A percentile compares a stretch with the other conserved stretches of the same genome.
These are phyloP conservation scores for Aviceda subcristata DNA, from an alignment of 2,113 vertebrate species.

Conservation along the genomic window DNA sequence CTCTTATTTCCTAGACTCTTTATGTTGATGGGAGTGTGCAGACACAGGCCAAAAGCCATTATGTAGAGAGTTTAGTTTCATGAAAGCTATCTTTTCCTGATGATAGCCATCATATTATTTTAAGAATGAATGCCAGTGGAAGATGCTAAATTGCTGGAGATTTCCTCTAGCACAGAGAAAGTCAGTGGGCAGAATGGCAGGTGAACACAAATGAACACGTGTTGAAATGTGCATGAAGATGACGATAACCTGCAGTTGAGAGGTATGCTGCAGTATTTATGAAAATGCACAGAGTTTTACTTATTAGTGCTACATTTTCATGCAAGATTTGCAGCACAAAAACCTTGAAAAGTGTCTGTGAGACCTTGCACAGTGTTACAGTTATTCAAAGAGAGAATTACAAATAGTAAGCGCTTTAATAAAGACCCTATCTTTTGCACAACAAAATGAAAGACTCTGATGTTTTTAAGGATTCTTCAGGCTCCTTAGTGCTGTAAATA, in stretches of 20 bases:
- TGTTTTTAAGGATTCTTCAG: not conserved
- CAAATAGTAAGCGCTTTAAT: not conserved
- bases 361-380: not conserved
- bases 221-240: not conserved
- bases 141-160: not conserved
- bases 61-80: not conserved
- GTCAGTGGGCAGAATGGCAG: not conserved
- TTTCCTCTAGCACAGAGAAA: not conserved
- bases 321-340: not conserved
- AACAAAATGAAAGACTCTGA: not conserved
- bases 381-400: not conserved
- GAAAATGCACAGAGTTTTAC: not conserved
- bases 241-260: not conserved
- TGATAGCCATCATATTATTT: not conserved
- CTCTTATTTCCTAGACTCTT: not conserved
- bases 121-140: not conserved
- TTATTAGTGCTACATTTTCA: not conserved
- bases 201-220: not conserved
- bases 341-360: not conserved
- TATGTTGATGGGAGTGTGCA: not conserved
- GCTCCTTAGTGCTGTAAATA: not conserved
- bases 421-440: not conserved
- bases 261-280: not conserved
- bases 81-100: not conserved
- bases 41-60: not conserved